Conservation (phyloP, 2,113 vertebrate genomes). For the Heteronetta atricapilla region DNA sequence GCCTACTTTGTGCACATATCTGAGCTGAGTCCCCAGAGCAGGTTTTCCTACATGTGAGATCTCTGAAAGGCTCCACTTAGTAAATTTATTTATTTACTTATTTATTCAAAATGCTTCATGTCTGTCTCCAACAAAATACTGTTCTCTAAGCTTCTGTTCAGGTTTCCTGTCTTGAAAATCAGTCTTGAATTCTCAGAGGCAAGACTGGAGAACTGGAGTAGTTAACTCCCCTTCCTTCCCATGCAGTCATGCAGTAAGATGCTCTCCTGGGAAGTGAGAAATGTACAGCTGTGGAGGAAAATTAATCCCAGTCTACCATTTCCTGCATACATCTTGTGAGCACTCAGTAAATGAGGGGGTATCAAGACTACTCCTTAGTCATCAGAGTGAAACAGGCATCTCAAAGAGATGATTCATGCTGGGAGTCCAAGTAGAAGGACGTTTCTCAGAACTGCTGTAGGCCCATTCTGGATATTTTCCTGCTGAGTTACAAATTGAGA, state of each 20-base stretch:
- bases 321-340: not conserved
- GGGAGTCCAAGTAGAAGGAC: not conserved
- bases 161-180: rapidly evolving
- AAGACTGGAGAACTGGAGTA: not conserved
- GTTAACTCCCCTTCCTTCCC: not conserved
- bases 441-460: not conserved
- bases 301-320: not conserved
- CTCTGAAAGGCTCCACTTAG: not conserved
- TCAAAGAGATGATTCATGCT: not conserved
- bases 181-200: not conserved
- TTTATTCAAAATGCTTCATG: not conserved
- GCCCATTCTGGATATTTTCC: not conserved
- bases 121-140: not conserved
- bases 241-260: not conserved
- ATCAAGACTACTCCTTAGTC: not conserved
- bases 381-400: not conserved
- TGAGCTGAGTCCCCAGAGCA: not conserved
- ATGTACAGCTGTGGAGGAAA: not conserved
- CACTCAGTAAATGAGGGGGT: not conserved
- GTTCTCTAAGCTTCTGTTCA: not conserved
- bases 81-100: not conserved
- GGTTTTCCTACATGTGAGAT: not conserved
- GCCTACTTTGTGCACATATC: not conserved
- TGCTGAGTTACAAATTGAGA: not conserved
- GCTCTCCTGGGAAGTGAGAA: not conserved